Conservation (phyloP, 1,140 invertebrate genomes). For the Drosophila malerkotliana region DNA sequence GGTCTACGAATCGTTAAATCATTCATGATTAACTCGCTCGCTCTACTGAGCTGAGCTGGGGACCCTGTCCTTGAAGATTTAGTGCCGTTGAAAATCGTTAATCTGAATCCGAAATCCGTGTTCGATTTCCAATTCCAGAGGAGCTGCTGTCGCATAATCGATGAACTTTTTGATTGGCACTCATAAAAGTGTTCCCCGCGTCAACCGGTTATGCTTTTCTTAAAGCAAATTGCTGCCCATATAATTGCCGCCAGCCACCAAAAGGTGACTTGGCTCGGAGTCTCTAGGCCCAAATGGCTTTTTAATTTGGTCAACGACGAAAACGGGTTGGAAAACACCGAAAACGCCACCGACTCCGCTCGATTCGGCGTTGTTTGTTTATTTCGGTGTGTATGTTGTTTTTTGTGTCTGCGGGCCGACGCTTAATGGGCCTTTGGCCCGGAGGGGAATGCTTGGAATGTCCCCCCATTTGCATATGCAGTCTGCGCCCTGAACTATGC, state of each 20-base stretch:
- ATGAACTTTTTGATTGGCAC: constrained; percentile 49
- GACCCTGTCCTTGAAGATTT: constrained; percentile 75
- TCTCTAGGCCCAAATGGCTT: constrained; percentile 46
- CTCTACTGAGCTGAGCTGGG: constrained; percentile 1
- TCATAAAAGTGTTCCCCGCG: constrained; percentile 11
- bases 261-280: constrained; percentile 47
- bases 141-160: constrained; percentile 71
- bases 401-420: constrained; percentile 35
- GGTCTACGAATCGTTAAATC: constrained; percentile 72
- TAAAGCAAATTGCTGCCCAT: constrained; percentile 22
- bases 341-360: neutral
- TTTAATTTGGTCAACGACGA: constrained; percentile 56
- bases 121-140: constrained; percentile 11
- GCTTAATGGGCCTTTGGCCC: constrained; percentile 38
- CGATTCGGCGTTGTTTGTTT: constrained; percentile 26
- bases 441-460: constrained; percentile 30
- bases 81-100: constrained; percentile 69
- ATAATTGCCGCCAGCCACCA: constrained; percentile 30
- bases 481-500: constrained; percentile 59
- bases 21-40: constrained; percentile 69
- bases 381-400: neutral
- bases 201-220: constrained; percentile 39
- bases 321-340: constrained; percentile 44
- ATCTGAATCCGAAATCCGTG: constrained; percentile 34
- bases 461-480: constrained; percentile 36